phyloP scores from a whole-genome alignment of 2,113 vertebrate genomes.

The Meles meles region DNA sequence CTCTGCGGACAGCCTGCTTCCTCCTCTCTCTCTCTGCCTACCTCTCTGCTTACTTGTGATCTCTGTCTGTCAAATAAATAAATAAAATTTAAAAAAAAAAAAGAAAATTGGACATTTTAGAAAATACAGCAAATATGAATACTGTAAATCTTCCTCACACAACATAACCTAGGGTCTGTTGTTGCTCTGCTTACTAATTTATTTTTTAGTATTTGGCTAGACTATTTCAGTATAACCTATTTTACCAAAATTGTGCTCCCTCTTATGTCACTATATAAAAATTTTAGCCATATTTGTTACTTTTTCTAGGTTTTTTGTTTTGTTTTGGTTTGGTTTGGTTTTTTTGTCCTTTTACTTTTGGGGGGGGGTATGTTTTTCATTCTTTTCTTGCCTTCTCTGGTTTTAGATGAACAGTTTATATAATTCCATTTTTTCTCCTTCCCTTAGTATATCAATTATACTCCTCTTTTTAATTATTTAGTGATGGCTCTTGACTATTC shows the following conservation, averaged over 20 bases:
- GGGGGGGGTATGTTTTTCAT: background rate
- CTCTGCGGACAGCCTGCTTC: no score
- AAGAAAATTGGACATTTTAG: background rate
- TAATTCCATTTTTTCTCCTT: background rate
- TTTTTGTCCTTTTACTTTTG: background rate
- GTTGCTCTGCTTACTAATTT: background rate
- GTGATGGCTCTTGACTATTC: background rate
- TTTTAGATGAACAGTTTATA: background rate
- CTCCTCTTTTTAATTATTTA: background rate
- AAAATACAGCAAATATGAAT: background rate
- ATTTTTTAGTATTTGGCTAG: background rate
- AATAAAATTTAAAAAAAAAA: no score
- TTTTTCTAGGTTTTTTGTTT: background rate
- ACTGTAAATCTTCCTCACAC: background rate
- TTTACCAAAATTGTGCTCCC: background rate
- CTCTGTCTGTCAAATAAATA: no score
- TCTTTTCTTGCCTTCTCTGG: background rate
- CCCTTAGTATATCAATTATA: background rate
- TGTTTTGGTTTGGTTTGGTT: background rate
- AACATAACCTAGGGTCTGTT: background rate
- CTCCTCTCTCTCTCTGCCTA: no score
- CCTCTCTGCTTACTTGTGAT: no score
- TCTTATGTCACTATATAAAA: background rate
- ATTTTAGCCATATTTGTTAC: background rate
- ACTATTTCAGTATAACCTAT: background rate